Evolutionary conservation across 37 sponge, comb jelly and placozoan genomes (phyloP), one percentile per base, ranked within the genome.

Genomic region (Geodia barretti): DNA sequence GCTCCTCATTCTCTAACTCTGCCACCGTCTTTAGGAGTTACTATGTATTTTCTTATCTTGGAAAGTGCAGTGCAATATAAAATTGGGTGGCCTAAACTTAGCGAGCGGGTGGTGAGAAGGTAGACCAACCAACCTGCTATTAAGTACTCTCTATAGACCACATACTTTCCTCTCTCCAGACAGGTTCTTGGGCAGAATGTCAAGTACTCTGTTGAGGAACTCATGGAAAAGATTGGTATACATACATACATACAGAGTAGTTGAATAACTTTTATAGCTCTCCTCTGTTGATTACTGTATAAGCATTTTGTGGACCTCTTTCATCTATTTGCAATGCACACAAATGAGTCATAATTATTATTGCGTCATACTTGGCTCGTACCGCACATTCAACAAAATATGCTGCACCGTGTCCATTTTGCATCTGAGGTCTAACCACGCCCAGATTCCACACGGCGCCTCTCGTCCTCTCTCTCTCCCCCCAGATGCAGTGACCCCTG

Each of bases 151-250:
- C 30, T 11, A 7, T 24, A 65, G 8, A 23, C 26, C 9, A 7
- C 21, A 30, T n/a, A 65, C 66, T n/a, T 65, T 65, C 24, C 31
- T 29, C 4, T 41, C 31, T 79, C 23, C 32, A 92, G 93, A 61
- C 93, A 92, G 80, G 75, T 88, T 0, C 35, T 92, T 26, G 90
- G 74, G 2, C 75, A 81, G 31, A 60, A 66, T 0, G 71, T 29
- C 39, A 86, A 87, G 39, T 66, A 64, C 33, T 60, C 70, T 58
- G 68, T 87, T 23, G 74, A 86, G 63, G 91, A 90, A 41, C 63
- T 93, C 36, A 60, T 70, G 39, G 71, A 89, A 60, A 93, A 79
- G 70, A 93, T 93, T 58, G 91, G 94, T 90, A 39, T 17, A 14
- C 14, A 47, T 47, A 47, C 7, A 47, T n/a, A n/a, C n/a, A n/a